Evolutionary conservation across 2,888 invertebrate genomes (phyloP), one percentile per base, ranked within the genome.

Genomic region (Diplolepis rosae): DNA sequence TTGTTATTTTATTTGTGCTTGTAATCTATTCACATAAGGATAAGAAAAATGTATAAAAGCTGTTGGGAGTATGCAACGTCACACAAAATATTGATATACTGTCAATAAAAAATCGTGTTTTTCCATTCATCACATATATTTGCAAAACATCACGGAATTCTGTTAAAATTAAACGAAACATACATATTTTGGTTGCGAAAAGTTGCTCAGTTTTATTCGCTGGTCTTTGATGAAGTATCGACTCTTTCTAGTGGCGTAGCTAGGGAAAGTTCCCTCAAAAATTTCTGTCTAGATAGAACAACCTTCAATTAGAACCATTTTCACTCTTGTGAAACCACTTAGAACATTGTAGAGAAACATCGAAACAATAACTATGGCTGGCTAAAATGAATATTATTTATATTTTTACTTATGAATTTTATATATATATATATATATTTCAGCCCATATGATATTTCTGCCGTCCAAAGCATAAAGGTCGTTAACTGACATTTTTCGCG

Each of bases 141-240:
- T 61, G 39, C 39, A 61, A 39, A 61, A 61, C n/a, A 15, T 61
- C 11, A 61, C 24, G 39, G n/a, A 61, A 61, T 22, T 22, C 18
- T 35, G 56, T 56, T 56, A 35, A 42, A 56, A 56, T 13, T 18
- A 9, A 56, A 56, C 11, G 35, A 56, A 56, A 56, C 22, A 39
- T 9, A 61, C 24, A 61, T 39, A 39, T 11, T 50, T 24, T 27
- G 22, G 24, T 35, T 61, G 39, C 61, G 35, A 39, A 61, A 61
- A 24, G 39, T 39, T 61, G 61, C 61, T 61, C 61, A 61, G 39
- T 61, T 61, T 61, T 39, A 61, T 61, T 42, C 61, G 61, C 35
- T 61, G 61, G 27, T 61, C 61, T 61, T 61, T 61, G 61, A 61
- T 61, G 61, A 61, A 61, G 39, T 42, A 61, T 61, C 61, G 61